phyloP scores from a whole-genome alignment of 2,888 invertebrate genomes.

The Panopea generosa region DNA sequence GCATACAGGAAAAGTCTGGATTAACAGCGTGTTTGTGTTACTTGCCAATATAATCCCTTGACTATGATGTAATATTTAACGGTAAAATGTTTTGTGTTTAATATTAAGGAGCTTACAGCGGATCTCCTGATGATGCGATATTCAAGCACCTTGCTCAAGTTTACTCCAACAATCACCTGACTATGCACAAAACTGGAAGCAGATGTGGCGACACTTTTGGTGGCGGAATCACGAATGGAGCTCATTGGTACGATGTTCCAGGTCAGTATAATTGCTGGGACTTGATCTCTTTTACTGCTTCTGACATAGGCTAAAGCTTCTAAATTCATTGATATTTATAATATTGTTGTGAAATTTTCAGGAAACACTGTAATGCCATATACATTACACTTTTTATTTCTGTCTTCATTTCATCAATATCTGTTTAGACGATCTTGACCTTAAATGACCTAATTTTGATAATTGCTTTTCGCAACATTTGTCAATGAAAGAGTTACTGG shows the following conservation, averaged over 20 bases:
- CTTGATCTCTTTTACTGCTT: background rate
- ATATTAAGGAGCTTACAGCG: too few species aligned
- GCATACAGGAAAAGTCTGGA: too few species aligned
- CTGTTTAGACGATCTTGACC: too few species aligned
- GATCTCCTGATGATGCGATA: slow-evolving; percentile 91
- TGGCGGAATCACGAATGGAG: slow-evolving; percentile 81
- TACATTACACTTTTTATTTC: too few species aligned
- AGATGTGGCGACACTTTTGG: slow-evolving; percentile 86
- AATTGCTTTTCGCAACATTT: too few species aligned
- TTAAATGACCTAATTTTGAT: too few species aligned
- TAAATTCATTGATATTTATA: background rate
- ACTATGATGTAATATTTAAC: too few species aligned
- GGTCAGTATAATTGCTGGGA: slow-evolving; percentile 79
- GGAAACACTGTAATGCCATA: background rate
- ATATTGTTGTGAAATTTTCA: background rate
- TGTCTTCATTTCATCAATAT: too few species aligned
- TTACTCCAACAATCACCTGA: slow-evolving; percentile 91
- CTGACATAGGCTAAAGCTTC: background rate
- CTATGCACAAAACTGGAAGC: slow-evolving; percentile 91
- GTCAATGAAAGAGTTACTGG: too few species aligned
- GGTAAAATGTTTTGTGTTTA: too few species aligned
- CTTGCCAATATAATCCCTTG: too few species aligned
- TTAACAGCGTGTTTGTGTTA: too few species aligned
- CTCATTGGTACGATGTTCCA: slow-evolving; percentile 83
- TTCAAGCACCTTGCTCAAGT: slow-evolving; percentile 92